Conservation (phyloP, 2,888 invertebrate genomes). For the Brachyopa scutellaris region DNA sequence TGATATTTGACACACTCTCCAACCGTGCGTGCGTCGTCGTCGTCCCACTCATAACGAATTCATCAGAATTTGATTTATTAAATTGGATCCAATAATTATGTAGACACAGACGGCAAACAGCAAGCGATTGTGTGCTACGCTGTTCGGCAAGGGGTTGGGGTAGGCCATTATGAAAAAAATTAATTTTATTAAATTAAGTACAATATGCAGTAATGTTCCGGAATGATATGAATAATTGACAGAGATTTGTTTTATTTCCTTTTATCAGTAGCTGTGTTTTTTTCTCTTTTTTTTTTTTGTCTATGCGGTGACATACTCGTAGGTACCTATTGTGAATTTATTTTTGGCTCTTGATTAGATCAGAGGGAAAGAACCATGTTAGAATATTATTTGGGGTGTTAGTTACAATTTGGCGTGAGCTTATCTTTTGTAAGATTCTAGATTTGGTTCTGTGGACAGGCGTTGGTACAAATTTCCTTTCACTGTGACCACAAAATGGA, state of each 20-base stretch:
- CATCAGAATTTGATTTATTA: conserved; percentile 46
- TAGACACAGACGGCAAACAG: background rate
- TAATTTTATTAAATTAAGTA: conserved; percentile 57
- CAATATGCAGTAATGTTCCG: conserved; percentile 46
- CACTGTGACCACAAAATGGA: no score
- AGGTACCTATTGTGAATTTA: background rate
- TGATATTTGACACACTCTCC: conserved; percentile 41
- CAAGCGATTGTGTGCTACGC: background rate
- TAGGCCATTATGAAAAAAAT: background rate
- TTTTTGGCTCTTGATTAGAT: background rate
- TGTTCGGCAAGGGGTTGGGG: background rate
- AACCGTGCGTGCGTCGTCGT: no score
- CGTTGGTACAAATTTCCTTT: no score
- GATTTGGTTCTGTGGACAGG: no score
- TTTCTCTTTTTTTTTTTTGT: background rate
- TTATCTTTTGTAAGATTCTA: no score
- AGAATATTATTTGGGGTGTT: background rate
- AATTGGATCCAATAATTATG: conserved; percentile 27
- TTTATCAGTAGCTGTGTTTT: no score
- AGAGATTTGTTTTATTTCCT: conserved; percentile 16
- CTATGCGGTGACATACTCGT: background rate
- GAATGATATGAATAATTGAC: conserved; percentile 47
- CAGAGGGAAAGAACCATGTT: background rate
- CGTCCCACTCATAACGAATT: conserved; percentile 5
- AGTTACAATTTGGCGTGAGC: no score